These are phyloP conservation scores for Lipophrys pholis DNA, from an alignment of 2,113 vertebrate genomes.

Conservation along the genomic window DNA sequence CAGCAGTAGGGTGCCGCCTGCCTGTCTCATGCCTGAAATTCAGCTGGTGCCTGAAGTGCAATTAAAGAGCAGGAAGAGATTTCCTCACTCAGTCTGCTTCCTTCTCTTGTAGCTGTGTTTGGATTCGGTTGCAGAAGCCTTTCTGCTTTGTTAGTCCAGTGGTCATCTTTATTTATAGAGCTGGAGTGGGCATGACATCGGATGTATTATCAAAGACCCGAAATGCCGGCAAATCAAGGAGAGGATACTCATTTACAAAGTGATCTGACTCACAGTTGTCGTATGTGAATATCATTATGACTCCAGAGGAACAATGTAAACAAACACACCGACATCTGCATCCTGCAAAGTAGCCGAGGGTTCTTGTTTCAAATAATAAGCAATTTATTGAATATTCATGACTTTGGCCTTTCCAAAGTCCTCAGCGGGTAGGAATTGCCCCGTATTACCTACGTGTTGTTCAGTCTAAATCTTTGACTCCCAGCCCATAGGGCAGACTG, in stretches of 20 bases:
- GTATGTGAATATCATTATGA: not conserved
- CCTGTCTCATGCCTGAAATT: conserved; percentile 55
- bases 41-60: conserved; percentile 59
- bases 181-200: fast-evolving
- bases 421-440: conserved; percentile 52
- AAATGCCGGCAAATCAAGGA: conserved; percentile 4
- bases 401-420: conserved; percentile 67
- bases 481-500: conserved; percentile 31
- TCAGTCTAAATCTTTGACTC: conserved; percentile 50
- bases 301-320: conserved; percentile 22
- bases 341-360: conserved; percentile 44
- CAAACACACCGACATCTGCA: conserved; percentile 60
- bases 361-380: conserved; percentile 71
- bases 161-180: conserved; percentile 16
- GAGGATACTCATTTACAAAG: conserved; percentile 17
- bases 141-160: conserved; percentile 5
- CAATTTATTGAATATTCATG: conserved; percentile 74
- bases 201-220: conserved; percentile 13
- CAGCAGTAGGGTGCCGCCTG: conserved; percentile 53
- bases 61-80: conserved; percentile 62
- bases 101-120: conserved; percentile 13
- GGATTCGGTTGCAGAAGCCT: conserved; percentile 3
- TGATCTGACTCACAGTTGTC: conserved; percentile 25
- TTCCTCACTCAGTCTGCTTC: conserved; percentile 39
- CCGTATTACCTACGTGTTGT: conserved; percentile 56